Base-by-base conservation (phyloP, 30 jellyfish, hydroid and myxozoan species). In the Sanderia malayensis region DNA sequence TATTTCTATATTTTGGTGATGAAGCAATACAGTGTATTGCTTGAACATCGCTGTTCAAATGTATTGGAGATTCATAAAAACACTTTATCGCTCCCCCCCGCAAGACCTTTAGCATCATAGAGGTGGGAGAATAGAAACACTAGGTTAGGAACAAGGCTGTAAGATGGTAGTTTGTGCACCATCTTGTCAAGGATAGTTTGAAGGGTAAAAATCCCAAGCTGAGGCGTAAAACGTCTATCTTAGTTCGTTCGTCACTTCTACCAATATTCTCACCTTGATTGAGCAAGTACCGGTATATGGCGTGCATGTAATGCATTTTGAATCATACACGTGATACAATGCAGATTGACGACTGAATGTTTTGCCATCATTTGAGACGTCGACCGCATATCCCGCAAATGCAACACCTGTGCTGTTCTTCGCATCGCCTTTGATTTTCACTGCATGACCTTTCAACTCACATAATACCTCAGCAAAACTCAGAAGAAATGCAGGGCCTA, bases 281-380 rank as follows among this genome's bases (percentile, higher is more conserved):
- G 31, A 67, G 53, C 97, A 88, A 1, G 62, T 61, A 23, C 82
- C 87, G 22, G 81, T 74, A 8, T 1, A 23, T 41, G 88, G 71
- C 25, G 67, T 44, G 81, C 97, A 88, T 1, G 66, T 93, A 93
- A 88, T 77, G 69, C 97, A 88, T 31, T 82, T 81, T 17, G 95
- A 68, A 67, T 88, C 97, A 47, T 88, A 86, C 6, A 81, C 69
- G 15, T 81, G 28, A 53, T 80, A 74, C 60, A 88, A 58, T 1
- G 97, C 83, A 1, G 89, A 41, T 30, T 55, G 57, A 9, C 46
- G 29, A 31, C 95, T 81, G 74, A 31, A 88, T 19, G 41, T 70
- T 44, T 18, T 46, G 44, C 88, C 89, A 44, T 88, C 93, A 58
- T 88, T 88, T 20, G 97, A 81, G 3, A 88, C 82, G 18, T 74